Conservation (phyloP, 2,888 invertebrate genomes). For the Drosophila melanosoma region DNA sequence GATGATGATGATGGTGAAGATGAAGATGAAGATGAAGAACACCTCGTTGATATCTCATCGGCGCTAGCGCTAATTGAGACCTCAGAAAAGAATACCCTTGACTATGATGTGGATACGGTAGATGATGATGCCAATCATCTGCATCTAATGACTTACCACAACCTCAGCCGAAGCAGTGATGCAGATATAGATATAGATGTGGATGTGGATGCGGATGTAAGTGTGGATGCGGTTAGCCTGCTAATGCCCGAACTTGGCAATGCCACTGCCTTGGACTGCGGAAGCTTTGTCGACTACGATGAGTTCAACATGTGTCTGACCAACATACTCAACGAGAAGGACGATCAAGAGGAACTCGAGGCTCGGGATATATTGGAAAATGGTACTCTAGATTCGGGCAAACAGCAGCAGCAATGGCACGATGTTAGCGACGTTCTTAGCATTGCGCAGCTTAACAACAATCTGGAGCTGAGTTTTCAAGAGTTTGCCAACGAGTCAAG, state of each 20-base stretch:
- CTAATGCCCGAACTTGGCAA: conserved; percentile 75
- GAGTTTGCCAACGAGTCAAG: conserved; percentile 54
- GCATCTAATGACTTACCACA: conserved; percentile 64
- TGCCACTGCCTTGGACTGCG: conserved; percentile 70
- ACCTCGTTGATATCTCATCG: conserved; percentile 53
- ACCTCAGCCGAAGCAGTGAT: conserved; percentile 43
- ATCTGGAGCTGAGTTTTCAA: conserved; percentile 67
- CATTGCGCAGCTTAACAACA: conserved; percentile 73
- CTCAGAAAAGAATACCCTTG: conserved; percentile 32
- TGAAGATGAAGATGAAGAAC: conserved; percentile 21
- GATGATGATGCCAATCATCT: conserved; percentile 59
- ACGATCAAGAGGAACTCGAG: conserved; percentile 57
- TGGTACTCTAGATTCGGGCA: conserved; percentile 22
- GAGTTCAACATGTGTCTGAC: conserved; percentile 82
- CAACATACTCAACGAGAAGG: conserved; percentile 79
- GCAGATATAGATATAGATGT: conserved; percentile 38
- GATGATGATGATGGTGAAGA: conserved; percentile 12
- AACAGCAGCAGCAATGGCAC: conserved; percentile 56
- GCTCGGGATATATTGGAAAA: conserved; percentile 13
- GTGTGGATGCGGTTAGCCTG: conserved; percentile 70
- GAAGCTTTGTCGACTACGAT: conserved; percentile 81
- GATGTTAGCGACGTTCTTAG: conserved; percentile 71
- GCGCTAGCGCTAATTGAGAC: conserved; percentile 49
- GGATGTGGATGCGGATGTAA: conserved; percentile 49
- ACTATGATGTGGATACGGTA: conserved; percentile 44